Conservation (phyloP, 2,888 invertebrate genomes). For the Merodon equestris region DNA sequence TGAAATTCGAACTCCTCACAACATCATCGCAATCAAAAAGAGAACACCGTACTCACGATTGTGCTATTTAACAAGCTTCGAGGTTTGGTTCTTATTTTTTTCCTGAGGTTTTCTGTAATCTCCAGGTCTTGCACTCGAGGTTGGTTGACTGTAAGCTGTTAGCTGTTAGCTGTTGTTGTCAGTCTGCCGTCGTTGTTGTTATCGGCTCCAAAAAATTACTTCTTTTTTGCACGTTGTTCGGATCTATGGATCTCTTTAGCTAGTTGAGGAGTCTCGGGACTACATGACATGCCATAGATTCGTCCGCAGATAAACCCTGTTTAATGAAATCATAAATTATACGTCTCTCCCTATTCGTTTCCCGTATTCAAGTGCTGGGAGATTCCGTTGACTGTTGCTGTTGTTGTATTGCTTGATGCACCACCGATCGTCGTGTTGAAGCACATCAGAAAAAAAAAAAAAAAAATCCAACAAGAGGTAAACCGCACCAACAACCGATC, state of each 20-base stretch:
- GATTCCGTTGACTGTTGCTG: conserved; percentile 58
- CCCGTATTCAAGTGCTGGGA: conserved; percentile 6
- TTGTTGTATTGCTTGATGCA: conserved; percentile 38
- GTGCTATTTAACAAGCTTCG: conserved; percentile 70
- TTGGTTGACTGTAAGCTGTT: conserved; percentile 19
- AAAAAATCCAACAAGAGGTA: conserved; percentile 24
- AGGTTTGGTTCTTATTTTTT: no score
- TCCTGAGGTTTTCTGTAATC: conserved; percentile 34
- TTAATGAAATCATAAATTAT: conserved; percentile 78
- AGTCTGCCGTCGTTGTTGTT: conserved; percentile 60
- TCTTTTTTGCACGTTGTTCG: conserved; percentile 70
- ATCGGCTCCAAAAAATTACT: conserved; percentile 70
- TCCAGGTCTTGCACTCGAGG: conserved; percentile 4
- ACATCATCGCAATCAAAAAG: conserved; percentile 70
- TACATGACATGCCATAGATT: conserved; percentile 75
- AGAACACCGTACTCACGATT: conserved; percentile 70
- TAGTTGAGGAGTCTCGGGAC: conserved; percentile 62
- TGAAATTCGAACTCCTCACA: conserved; percentile 67
- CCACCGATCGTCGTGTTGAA: background rate
- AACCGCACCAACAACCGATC: conserved; percentile 50
- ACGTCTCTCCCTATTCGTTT: conserved; percentile 60
- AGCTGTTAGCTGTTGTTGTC: conserved; percentile 51
- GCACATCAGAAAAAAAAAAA: conserved; percentile 13
- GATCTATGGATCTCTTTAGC: conserved; percentile 63
- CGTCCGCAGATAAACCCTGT: conserved; percentile 76